Base-by-base conservation (phyloP, 2,888 invertebrate genomes). In the Drosophila yooni region DNA sequence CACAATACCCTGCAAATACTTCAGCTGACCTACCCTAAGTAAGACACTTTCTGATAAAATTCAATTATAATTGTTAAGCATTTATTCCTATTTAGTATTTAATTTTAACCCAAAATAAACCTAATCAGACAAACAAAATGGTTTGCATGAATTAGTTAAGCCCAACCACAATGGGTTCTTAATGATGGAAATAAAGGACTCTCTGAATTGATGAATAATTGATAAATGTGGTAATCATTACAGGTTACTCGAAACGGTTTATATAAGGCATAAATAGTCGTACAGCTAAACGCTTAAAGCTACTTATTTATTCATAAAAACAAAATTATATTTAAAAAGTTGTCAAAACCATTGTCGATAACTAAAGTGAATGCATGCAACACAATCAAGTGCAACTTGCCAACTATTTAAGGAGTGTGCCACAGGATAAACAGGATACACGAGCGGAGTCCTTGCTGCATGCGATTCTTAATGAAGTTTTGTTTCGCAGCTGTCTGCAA, bases 401-500 rank as follows among this genome's bases (percentile, higher is more conserved):
- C 13, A 34, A 25, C n/a, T 8, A 3, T 34, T 46, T 34, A 21
- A 38, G 25, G n/a, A 50, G 36, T 33, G 25, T 51, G 21, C 33
- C 15, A 11, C 11, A 2, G 21, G 13, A 1, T 29, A 15, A 29
- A 27, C 43, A 34, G 62, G 50, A 60, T 31, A 27, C 33, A 46
- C 62, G 60, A 36, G 34, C 29, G 4, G 7, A 15, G 31, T 63
- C 51, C 63, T 64, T 34, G 34, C 40, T 57, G 57, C 46, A 50
- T 63, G 74, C 53, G 21, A n/a, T 66, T 58, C 56, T 75, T 75
- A 78, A 79, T 78, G 68, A 57, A 79, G 65, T 71, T 74, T 67
- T 38, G 54, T 51, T 71, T 62, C 58, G 27, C 61, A 31, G 31
- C 4, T 33, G 57, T 43, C 48, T 61, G 62, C 65, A 59, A 34